A percentile compares a stretch with the other conserved stretches of the same genome.
phyloP scores from a whole-genome alignment of 2,113 vertebrate genomes.

The Lethenteron reissneri region DNA sequence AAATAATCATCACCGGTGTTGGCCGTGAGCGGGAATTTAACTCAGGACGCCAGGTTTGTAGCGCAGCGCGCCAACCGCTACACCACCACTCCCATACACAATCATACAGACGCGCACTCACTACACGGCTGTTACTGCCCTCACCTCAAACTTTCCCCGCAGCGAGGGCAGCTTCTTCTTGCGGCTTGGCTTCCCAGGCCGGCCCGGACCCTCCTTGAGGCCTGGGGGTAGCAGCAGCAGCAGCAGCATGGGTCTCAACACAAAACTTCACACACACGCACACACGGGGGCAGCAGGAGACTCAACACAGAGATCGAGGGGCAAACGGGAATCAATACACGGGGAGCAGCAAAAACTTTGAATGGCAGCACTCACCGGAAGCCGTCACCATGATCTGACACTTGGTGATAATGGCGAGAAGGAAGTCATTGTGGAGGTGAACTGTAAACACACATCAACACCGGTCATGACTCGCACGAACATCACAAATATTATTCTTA shows the following conservation, averaged over 20 bases:
- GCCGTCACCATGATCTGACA: slow-evolving; percentile 88
- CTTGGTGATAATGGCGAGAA: slow-evolving; percentile 80
- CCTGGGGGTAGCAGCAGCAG: too few relatives aligned
- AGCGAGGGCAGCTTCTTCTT: slow-evolving; percentile 78
- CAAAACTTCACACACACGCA: not conserved
- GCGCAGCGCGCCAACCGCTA: too few relatives aligned
- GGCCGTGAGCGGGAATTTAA: too few relatives aligned
- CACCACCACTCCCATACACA: too few relatives aligned
- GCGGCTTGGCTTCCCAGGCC: slow-evolving; percentile 74
- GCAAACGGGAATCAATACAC: not conserved
- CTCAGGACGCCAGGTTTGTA: too few relatives aligned
- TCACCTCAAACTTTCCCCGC: slow-evolving; percentile 87
- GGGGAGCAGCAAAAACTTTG: accelerated
- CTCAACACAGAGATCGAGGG: not conserved
- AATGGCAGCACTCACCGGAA: slow-evolving; percentile 35
- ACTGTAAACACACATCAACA: slow-evolving; percentile 24
- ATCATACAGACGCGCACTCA: too few relatives aligned
- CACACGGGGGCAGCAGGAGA: not conserved
- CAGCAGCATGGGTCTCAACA: too few relatives aligned
- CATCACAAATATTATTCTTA: too few relatives aligned
- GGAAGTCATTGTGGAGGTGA: slow-evolving; percentile 86
- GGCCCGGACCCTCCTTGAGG: slow-evolving; percentile 13
- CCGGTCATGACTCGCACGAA: too few relatives aligned
- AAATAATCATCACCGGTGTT: too few relatives aligned
- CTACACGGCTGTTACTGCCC: slow-evolving; percentile 13